Percentiles rank a stretch among this genome's conserved stretches.
Evolutionary conservation across 1,140 invertebrate species (phyloP).

Genomic region (Grapholita molesta): DNA sequence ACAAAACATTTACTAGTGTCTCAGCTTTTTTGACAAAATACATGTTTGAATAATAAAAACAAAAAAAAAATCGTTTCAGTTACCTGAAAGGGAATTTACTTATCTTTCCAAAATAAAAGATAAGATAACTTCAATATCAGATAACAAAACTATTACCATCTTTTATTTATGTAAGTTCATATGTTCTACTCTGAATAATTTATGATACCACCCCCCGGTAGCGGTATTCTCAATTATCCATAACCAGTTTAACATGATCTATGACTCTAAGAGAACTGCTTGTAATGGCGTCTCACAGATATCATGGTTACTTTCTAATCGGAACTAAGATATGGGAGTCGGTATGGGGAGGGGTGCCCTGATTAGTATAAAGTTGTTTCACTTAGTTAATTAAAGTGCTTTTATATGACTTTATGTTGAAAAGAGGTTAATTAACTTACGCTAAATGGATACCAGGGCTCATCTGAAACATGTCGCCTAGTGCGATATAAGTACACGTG

Average conservation of each 20-base stretch:
- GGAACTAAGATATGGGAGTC: neutral
- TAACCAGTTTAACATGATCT: neutral
- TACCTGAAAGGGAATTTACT: too few species aligned
- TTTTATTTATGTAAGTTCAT: neutral
- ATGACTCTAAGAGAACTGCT: neutral
- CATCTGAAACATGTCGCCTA: too few species aligned
- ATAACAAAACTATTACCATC: neutral
- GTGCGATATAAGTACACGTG: too few species aligned
- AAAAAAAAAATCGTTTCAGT: too few species aligned
- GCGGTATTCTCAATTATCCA: neutral
- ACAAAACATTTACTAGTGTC: too few species aligned
- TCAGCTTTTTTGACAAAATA: too few species aligned
- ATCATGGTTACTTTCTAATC: neutral
- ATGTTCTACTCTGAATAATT: neutral
- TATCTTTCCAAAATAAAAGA: neutral
- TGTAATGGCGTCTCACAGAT: neutral
- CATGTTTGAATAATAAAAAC: too few species aligned
- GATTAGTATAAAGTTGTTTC: neutral
- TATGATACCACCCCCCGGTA: neutral
- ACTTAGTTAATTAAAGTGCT: slow-evolving; percentile 6
- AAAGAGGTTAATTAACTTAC: neutral
- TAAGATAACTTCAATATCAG: neutral
- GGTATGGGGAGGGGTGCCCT: neutral
- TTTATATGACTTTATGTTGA: neutral
- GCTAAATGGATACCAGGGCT: too few species aligned